These are phyloP conservation scores for Epinotia demarniana DNA, from an alignment of 2,888 invertebrate species.

Conservation along the genomic window DNA sequence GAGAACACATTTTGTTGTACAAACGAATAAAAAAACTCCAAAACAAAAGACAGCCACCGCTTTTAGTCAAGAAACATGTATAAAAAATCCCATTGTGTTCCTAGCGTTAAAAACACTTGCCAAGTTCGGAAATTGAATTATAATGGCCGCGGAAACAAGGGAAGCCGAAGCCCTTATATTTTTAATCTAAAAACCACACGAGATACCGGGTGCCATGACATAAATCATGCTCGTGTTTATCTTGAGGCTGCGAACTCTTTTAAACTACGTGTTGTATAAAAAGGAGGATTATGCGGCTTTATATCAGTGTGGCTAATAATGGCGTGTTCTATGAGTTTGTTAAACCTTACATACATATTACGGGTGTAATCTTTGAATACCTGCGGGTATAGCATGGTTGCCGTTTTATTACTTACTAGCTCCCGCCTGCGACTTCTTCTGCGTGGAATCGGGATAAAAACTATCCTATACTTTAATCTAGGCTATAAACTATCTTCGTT, in stretches of 20 bases:
- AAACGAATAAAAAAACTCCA: neutral
- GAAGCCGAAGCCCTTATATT: conserved; percentile 30
- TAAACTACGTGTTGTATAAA: conserved; percentile 10
- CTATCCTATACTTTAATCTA: too few species aligned
- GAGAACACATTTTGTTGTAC: neutral
- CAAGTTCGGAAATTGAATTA: conserved; percentile 43
- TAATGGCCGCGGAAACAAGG: conserved; percentile 30
- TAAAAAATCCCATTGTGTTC: conserved; percentile 19
- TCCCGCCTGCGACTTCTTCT: too few species aligned
- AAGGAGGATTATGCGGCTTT: conserved; percentile 8
- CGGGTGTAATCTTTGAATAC: neutral
- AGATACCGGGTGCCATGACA: conserved; percentile 20
- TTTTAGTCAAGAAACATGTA: neutral
- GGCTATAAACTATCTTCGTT: too few species aligned
- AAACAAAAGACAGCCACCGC: conserved; percentile 1
- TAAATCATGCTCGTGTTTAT: conserved; percentile 42
- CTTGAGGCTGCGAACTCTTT: conserved; percentile 35
- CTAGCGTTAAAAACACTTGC: conserved; percentile 35
- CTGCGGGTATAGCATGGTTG: too few species aligned
- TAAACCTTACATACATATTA: neutral
- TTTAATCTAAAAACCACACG: conserved; percentile 43
- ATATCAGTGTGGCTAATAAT: neutral
- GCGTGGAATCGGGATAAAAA: too few species aligned
- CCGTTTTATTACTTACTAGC: too few species aligned
- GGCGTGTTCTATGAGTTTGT: neutral